phyloP scores from a whole-genome alignment of 2,113 vertebrate genomes.

The Scartelaos histophorus region DNA sequence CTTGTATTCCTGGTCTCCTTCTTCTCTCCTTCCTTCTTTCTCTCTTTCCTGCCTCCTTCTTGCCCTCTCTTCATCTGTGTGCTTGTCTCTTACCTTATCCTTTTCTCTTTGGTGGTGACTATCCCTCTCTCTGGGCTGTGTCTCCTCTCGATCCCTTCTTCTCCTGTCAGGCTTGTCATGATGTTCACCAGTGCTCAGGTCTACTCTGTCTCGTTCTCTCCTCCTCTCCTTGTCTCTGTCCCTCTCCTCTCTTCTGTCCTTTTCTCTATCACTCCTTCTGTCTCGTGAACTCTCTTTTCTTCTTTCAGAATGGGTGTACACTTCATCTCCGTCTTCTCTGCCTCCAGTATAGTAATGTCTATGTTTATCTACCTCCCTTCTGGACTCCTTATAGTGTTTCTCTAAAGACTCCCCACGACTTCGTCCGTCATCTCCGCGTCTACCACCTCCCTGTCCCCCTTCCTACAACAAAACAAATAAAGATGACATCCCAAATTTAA shows the following conservation, averaged over 20 bases:
- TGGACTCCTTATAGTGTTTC: slow-evolving; percentile 58
- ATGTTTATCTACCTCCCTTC: slow-evolving; percentile 48
- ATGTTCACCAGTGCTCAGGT: slow-evolving; percentile 63
- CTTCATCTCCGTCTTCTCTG: slow-evolving; percentile 42
- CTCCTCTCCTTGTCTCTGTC: slow-evolving; percentile 9
- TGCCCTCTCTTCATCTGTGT: slow-evolving; percentile 6
- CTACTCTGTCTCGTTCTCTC: slow-evolving; percentile 54
- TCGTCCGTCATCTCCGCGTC: slow-evolving; percentile 56
- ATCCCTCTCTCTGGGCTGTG: slow-evolving; percentile 4
- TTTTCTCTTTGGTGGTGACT: slow-evolving; percentile 33
- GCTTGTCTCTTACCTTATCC: slow-evolving; percentile 42
- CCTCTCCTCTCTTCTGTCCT: slow-evolving; percentile 69
- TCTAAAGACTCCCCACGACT: slow-evolving; percentile 64
- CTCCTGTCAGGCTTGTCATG: slow-evolving; percentile 33
- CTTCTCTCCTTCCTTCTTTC: slow-evolving; percentile 40
- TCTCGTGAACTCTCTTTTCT: slow-evolving; percentile 58
- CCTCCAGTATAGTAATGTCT: slow-evolving; percentile 36
- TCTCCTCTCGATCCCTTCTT: slow-evolving; percentile 46
- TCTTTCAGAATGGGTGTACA: slow-evolving; percentile 47
- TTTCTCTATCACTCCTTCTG: slow-evolving; percentile 53
- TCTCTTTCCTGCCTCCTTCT: slow-evolving; percentile 42
- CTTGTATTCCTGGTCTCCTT: slow-evolving; percentile 27
- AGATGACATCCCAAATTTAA: neutral
- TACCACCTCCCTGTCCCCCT: slow-evolving; percentile 41
- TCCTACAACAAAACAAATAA: slow-evolving; percentile 34